phyloP scores from a whole-genome alignment of 2,113 vertebrate genomes.

The Hyperopisus bebe region DNA sequence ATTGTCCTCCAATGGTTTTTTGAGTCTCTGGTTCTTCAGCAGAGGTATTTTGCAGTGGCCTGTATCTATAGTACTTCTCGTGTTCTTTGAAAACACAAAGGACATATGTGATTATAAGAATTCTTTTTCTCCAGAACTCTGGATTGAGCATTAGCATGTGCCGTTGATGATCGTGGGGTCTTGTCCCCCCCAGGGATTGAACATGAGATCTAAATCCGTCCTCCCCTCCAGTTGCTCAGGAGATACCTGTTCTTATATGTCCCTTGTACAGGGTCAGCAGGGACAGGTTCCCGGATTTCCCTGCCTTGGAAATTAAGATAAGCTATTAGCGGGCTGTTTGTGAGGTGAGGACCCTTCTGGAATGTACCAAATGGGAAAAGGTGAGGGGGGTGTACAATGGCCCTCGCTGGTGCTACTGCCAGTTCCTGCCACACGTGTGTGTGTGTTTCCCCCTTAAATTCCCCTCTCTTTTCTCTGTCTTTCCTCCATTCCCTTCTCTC shows the following conservation, averaged over 20 bases:
- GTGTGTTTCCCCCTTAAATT: background rate
- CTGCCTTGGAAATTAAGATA: conserved; percentile 66
- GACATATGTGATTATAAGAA: background rate
- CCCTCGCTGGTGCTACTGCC: background rate
- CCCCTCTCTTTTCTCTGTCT: background rate
- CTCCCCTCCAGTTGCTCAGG: conserved; percentile 48
- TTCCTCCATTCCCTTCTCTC: background rate
- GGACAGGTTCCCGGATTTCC: conserved; percentile 66
- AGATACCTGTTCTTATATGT: conserved; percentile 64
- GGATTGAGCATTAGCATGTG: conserved; percentile 43
- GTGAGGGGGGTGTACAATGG: background rate
- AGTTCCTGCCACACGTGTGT: background rate
- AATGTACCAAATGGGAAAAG: conserved; percentile 36
- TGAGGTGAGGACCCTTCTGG: conserved; percentile 57
- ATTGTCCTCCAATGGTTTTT: background rate
- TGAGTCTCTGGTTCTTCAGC: background rate
- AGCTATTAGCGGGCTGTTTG: conserved; percentile 58
- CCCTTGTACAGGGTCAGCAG: conserved; percentile 56
- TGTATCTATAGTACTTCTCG: background rate
- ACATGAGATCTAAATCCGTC: conserved; percentile 38
- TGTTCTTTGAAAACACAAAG: background rate
- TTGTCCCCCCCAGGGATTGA: conserved; percentile 21
- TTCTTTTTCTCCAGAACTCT: conserved; percentile 31
- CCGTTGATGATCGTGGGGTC: conserved; percentile 1
- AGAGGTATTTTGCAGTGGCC: background rate